Conservation (phyloP, 2,113 vertebrate genomes). For the Tachysurus vachellii region DNA sequence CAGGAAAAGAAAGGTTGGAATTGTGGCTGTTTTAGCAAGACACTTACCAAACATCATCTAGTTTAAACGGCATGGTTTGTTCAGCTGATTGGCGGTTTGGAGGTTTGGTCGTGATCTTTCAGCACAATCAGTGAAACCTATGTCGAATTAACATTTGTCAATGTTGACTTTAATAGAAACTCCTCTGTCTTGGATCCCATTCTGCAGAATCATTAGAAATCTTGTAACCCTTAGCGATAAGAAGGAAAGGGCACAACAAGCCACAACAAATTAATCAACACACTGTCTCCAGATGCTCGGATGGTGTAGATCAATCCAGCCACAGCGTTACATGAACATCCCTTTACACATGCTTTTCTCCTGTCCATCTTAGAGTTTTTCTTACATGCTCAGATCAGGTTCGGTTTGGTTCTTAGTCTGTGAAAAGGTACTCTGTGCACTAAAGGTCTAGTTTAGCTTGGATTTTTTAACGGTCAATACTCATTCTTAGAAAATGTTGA, state of each 20-base stretch:
- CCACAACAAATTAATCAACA: constrained; percentile 57
- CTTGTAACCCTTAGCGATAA: constrained; percentile 60
- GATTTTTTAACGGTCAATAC: not conserved
- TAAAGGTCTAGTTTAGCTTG: constrained; percentile 29
- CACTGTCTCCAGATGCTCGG: constrained; percentile 31
- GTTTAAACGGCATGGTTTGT: not conserved
- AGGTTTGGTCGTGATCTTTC: constrained; percentile 16
- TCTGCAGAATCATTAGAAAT: constrained; percentile 53
- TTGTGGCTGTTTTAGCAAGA: not conserved
- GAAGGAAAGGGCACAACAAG: constrained; percentile 58
- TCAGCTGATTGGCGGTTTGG: not conserved
- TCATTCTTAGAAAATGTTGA: not conserved
- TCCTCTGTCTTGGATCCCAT: constrained; percentile 43
- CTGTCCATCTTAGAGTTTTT: not conserved
- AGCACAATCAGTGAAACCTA: constrained; percentile 47
- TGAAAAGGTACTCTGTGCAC: constrained; percentile 30
- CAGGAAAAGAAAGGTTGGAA: constrained; percentile 1
- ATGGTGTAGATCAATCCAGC: constrained; percentile 29
- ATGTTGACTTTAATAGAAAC: constrained; percentile 65
- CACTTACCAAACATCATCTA: not conserved
- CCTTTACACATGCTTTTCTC: not conserved
- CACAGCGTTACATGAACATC: not conserved
- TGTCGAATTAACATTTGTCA: constrained; percentile 68
- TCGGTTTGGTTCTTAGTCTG: constrained; percentile 5
- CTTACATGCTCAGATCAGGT: not conserved